phyloP scores from a whole-genome alignment of 1,140 invertebrate genomes.

The Helicorthomorpha holstii region DNA sequence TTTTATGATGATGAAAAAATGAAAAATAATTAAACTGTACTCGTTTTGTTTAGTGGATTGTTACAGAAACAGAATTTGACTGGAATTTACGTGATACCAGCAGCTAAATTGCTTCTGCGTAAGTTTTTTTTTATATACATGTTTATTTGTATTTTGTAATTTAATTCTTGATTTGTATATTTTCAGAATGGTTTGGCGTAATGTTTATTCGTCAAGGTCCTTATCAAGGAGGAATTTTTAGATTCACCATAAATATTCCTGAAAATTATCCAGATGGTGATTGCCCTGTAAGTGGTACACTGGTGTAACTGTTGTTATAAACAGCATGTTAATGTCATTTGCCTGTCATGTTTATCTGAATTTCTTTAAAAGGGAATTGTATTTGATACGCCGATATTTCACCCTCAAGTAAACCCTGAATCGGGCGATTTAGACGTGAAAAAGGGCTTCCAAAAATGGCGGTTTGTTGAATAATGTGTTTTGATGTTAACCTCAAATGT shows the following conservation, averaged over 20 bases:
- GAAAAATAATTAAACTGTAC: slow-evolving; percentile 14
- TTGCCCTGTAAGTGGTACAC: slow-evolving; percentile 45
- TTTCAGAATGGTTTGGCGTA: slow-evolving; percentile 82
- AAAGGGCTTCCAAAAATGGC: slow-evolving; percentile 67
- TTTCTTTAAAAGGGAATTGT: slow-evolving; percentile 43
- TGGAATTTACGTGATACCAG: slow-evolving; percentile 83
- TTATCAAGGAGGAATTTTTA: slow-evolving; percentile 74
- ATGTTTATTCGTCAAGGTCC: slow-evolving; percentile 72
- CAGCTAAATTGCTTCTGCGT: slow-evolving; percentile 37
- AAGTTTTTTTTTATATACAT: slow-evolving; percentile 5
- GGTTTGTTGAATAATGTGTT: slow-evolving; percentile 19
- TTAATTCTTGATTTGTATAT: slow-evolving; percentile 16
- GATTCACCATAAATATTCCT: slow-evolving; percentile 68
- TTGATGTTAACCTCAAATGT: not conserved
- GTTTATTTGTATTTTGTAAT: too few species aligned
- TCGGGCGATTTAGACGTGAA: slow-evolving; percentile 55
- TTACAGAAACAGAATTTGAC: slow-evolving; percentile 63
- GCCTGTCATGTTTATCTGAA: slow-evolving; percentile 17
- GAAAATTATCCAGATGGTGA: slow-evolving; percentile 72
- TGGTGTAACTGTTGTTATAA: not conserved
- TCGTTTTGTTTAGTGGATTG: slow-evolving; percentile 49
- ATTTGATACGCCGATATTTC: slow-evolving; percentile 70
- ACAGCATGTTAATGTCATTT: not conserved
- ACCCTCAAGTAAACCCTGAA: slow-evolving; percentile 63
- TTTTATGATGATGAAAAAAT: slow-evolving; percentile 3